Conservation (phyloP, 2,888 invertebrate genomes). For the Sceliomorpha sp. region DNA sequence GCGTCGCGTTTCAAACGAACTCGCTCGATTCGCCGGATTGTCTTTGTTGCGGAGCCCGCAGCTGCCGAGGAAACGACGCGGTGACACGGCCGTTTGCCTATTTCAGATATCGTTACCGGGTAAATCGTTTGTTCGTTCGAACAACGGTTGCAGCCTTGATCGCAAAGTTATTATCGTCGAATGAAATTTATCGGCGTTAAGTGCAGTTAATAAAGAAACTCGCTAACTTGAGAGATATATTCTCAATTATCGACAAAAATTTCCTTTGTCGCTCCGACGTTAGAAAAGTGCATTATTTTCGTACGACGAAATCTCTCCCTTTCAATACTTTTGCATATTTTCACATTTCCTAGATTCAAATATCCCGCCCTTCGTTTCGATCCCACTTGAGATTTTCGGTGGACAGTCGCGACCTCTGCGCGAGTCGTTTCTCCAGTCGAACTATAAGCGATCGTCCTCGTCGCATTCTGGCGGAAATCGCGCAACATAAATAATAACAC, state of each 20-base stretch:
- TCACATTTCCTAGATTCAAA: too few species aligned
- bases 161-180: constrained; percentile 45
- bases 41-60: constrained; percentile 39
- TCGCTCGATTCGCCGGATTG: constrained; percentile 10
- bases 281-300: too few species aligned
- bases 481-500: constrained; percentile 39
- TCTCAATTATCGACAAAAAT: too few species aligned
- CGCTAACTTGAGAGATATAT: constrained; percentile 10
- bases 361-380: too few species aligned
- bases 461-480: constrained; percentile 19
- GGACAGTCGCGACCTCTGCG: too few species aligned
- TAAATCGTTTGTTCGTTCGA: constrained; percentile 35
- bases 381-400: too few species aligned
- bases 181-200: constrained; percentile 39
- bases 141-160: constrained; percentile 39
- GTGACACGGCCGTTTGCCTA: constrained; percentile 45
- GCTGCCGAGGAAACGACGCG: constrained; percentile 29
- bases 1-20: constrained; percentile 18
- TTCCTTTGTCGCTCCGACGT: too few species aligned
- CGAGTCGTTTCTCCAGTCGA: too few species aligned
- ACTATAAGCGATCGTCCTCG: too few species aligned
- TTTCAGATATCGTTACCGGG: constrained; percentile 45
- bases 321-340: too few species aligned
- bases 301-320: too few species aligned
- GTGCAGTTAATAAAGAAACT: constrained; percentile 26